Conservation (phyloP, 2,113 vertebrate genomes). For the Paramormyrops kingsleyae region DNA sequence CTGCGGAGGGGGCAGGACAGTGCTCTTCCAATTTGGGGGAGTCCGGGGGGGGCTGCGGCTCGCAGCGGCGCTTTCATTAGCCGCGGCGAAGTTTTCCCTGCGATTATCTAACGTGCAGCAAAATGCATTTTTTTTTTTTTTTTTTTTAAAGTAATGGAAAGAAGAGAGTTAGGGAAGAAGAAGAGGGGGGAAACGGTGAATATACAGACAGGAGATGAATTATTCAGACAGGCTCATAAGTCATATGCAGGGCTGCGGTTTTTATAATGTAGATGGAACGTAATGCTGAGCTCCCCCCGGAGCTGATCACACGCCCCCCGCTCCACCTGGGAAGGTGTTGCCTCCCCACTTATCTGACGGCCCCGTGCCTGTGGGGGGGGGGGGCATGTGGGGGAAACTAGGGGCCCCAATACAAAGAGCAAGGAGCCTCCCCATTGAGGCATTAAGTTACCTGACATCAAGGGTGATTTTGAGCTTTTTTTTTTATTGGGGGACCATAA, state of each 20-base stretch:
- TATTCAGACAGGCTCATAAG: conserved; percentile 89
- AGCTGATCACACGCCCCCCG: conserved; percentile 88
- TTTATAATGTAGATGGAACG: conserved; percentile 82
- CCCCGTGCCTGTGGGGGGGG: conserved; percentile 79
- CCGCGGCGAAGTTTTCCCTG: conserved; percentile 75
- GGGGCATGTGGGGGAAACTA: conserved; percentile 65
- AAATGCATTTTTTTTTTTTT: conserved; percentile 79
- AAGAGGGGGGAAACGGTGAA: conserved; percentile 53
- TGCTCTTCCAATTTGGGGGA: conserved; percentile 53
- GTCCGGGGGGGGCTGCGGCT: conserved; percentile 63
- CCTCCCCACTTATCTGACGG: conserved; percentile 66
- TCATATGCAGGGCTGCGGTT: conserved; percentile 72
- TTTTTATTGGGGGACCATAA: not conserved
- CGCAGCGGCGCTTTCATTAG: conserved; percentile 72
- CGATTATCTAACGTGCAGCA: conserved; percentile 72
- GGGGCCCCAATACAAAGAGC: conserved; percentile 66
- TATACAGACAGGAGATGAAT: conserved; percentile 89
- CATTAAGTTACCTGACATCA: not conserved
- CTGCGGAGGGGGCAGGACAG: conserved; percentile 57
- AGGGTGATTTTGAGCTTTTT: not conserved
- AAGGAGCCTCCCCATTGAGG: not conserved
- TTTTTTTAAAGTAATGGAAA: conserved; percentile 31
- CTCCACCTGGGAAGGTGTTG: conserved; percentile 82
- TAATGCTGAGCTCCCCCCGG: conserved; percentile 84
- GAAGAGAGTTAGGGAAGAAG: conserved; percentile 37